A percentile compares a stretch with the other conserved stretches of the same genome.
Evolutionary conservation across 2,888 invertebrate genomes (phyloP).

Genomic region (Lasioglossum vierecki): DNA sequence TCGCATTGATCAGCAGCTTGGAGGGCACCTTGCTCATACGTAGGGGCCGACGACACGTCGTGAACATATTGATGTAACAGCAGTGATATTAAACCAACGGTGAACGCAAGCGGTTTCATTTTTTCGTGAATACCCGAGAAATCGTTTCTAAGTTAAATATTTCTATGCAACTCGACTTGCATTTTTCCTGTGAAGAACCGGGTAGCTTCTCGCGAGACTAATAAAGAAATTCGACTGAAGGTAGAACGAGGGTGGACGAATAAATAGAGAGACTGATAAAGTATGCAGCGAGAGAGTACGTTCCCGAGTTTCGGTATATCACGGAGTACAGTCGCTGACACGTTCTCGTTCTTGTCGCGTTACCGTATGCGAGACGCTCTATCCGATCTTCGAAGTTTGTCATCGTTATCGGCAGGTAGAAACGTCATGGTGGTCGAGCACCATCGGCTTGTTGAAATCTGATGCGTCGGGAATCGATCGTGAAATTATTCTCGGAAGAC

Average conservation of each 20-base stretch:
- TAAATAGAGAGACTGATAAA: neutral
- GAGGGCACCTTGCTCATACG: constrained; percentile 57
- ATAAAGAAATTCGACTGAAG: neutral
- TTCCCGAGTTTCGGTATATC: neutral
- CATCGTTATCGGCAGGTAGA: neutral
- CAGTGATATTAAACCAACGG: constrained; percentile 18
- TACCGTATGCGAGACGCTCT: neutral
- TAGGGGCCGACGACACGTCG: constrained; percentile 43
- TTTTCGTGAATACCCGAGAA: constrained; percentile 22
- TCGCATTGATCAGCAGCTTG: constrained; percentile 81
- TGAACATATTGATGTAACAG: constrained; percentile 20
- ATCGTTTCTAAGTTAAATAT: neutral
- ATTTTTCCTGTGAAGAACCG: neutral
- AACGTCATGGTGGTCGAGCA: neutral
- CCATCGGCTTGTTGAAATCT: neutral
- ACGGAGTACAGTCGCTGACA: neutral
- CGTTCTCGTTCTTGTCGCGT: neutral
- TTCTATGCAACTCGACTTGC: neutral
- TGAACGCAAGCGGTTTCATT: constrained; percentile 46
- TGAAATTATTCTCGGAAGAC: neutral
- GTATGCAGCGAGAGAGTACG: neutral
- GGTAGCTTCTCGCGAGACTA: neutral
- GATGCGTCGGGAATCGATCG: neutral
- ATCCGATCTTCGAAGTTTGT: neutral
- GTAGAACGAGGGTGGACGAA: neutral